Conservation (phyloP, 2,113 vertebrate species). For the Lota lota region DNA sequence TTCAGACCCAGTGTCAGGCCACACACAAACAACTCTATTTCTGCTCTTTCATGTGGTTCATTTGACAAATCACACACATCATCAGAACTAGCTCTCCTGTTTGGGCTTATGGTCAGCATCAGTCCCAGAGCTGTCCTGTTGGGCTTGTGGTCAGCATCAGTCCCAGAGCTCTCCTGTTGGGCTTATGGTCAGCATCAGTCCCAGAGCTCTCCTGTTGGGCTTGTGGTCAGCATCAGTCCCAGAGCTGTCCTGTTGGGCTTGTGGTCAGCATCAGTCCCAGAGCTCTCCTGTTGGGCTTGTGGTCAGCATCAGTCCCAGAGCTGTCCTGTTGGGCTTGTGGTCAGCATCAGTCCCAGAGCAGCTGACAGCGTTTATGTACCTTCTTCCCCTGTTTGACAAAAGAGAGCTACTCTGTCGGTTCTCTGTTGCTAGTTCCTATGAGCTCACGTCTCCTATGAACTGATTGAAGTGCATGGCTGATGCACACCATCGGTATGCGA, state of each 20-base stretch:
- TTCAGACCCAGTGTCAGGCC: slow-evolving; percentile 13
- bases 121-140: too few relatives aligned
- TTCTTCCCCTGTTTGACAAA: slow-evolving; percentile 22
- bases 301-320: slow-evolving; percentile 24
- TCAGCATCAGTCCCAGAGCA: slow-evolving; percentile 27
- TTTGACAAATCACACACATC: slow-evolving; percentile 8
- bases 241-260: slow-evolving; percentile 39
- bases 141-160: neutral
- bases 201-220: slow-evolving; percentile 39
- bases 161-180: slow-evolving; percentile 37
- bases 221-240: neutral
- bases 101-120: slow-evolving; percentile 1
- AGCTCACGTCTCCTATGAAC: neutral
- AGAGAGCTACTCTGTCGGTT: neutral
- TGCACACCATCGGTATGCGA: slow-evolving; percentile 9
- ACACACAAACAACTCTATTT: neutral
- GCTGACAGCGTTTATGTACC: slow-evolving; percentile 63
- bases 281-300: too few relatives aligned
- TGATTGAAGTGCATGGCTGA: slow-evolving; percentile 1
- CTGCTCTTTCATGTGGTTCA: slow-evolving; percentile 12
- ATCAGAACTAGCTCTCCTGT: neutral
- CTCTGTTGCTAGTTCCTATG: neutral
- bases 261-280: neutral
- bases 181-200: neutral
- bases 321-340: slow-evolving; percentile 28